phyloP scores from a whole-genome alignment of 2,888 invertebrate species.

The Dynastes grantii region DNA sequence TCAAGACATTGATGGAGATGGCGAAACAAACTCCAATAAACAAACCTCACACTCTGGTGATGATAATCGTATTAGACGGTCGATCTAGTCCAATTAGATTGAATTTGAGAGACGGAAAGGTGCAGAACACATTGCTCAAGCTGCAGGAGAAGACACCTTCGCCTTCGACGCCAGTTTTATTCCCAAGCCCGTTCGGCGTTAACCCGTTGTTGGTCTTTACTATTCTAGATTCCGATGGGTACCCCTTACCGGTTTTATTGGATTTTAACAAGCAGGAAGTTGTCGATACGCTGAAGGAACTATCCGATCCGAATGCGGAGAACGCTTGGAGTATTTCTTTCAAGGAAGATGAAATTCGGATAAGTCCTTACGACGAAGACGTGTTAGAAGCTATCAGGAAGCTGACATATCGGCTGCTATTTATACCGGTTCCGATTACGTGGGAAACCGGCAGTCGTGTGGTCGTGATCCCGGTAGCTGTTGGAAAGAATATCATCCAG shows the following conservation, averaged over 20 bases:
- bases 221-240: neutral
- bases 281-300: neutral
- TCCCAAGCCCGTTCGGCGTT: neutral
- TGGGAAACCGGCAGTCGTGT: too few species aligned
- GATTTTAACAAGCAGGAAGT: conserved; percentile 18
- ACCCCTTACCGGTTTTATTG: conserved; percentile 18
- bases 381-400: too few species aligned
- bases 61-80: neutral
- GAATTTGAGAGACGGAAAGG: neutral
- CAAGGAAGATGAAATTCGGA: too few species aligned
- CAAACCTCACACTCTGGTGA: neutral
- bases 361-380: too few species aligned
- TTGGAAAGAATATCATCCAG: too few species aligned
- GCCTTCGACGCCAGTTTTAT: neutral
- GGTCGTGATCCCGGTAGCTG: too few species aligned
- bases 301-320: neutral
- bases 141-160: neutral
- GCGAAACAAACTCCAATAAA: neutral
- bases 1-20: neutral
- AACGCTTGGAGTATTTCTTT: too few species aligned
- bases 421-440: too few species aligned
- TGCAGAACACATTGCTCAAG: neutral
- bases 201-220: neutral
- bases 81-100: neutral
- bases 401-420: too few species aligned